phyloP scores from a whole-genome alignment of 2,888 invertebrate species.

The Xestia ashworthii region DNA sequence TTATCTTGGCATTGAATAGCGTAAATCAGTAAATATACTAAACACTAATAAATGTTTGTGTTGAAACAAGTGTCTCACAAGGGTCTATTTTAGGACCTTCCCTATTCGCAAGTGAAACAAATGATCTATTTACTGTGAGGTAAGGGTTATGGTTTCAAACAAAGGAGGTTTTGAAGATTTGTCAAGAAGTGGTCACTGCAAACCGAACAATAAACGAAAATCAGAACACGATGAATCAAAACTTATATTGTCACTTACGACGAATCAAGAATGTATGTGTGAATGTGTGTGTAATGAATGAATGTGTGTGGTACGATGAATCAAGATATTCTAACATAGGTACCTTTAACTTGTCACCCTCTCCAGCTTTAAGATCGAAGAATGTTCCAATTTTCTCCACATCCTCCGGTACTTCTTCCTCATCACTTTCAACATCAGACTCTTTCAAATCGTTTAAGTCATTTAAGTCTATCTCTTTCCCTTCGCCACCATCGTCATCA shows the following conservation, averaged over 20 bases:
- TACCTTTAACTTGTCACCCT: conserved; percentile 85
- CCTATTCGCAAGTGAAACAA: not conserved
- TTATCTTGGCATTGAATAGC: not conserved
- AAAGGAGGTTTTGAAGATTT: not conserved
- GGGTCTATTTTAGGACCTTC: not conserved
- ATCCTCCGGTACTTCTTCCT: conserved; percentile 70
- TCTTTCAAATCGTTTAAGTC: conserved; percentile 88
- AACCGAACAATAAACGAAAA: not conserved
- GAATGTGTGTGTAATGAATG: too few relatives aligned
- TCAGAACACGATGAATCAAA: not conserved
- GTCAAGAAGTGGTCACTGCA: not conserved
- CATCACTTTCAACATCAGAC: conserved; percentile 82
- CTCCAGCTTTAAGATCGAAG: conserved; percentile 79
- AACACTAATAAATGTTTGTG: too few relatives aligned
- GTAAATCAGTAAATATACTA: not conserved
- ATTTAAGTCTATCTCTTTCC: conserved; percentile 66
- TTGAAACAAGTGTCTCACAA: not conserved
- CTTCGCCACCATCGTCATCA: conserved; percentile 61
- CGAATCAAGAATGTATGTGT: too few relatives aligned
- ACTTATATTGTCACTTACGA: too few relatives aligned
- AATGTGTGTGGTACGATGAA: not conserved
- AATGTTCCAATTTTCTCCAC: conserved; percentile 77
- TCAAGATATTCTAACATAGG: conserved; percentile 37
- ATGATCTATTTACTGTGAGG: not conserved
- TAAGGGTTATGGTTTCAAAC: not conserved